These are phyloP conservation scores for Podabrus alpinus DNA, from an alignment of 2,888 invertebrate species.

Conservation along the genomic window DNA sequence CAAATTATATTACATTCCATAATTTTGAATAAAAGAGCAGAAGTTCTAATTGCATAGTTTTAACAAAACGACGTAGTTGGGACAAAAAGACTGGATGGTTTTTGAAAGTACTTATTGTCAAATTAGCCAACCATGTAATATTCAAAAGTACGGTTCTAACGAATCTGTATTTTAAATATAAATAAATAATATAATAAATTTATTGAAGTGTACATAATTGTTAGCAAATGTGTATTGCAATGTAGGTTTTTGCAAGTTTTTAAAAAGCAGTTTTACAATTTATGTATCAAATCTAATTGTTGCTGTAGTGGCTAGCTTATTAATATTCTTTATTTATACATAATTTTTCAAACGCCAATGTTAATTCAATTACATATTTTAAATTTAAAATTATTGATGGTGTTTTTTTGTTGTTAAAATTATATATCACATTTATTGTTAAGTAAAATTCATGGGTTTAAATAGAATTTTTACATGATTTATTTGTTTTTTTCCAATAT, in stretches of 20 bases:
- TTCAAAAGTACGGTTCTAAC: not conserved
- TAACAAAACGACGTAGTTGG: not conserved
- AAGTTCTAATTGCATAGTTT: not conserved
- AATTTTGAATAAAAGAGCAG: not conserved
- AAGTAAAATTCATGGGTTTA: slow-evolving; percentile 48
- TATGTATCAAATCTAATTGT: slow-evolving; percentile 35
- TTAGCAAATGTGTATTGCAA: slow-evolving; percentile 40
- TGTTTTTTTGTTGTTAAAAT: slow-evolving; percentile 44
- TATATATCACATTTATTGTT: slow-evolving; percentile 50
- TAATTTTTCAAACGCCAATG: slow-evolving; percentile 2
- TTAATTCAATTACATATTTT: slow-evolving; percentile 8
- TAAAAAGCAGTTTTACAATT: slow-evolving; percentile 45
- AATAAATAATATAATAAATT: not conserved
- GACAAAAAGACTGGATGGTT: not conserved
- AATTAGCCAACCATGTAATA: not conserved
- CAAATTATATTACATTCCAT: not conserved
- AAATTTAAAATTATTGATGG: slow-evolving; percentile 39
- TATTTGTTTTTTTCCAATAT: not conserved
- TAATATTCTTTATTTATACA: not conserved
- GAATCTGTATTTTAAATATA: not conserved
- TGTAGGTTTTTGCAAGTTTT: slow-evolving; percentile 42
- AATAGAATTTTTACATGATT: slow-evolving; percentile 34
- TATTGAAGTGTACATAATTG: slow-evolving; percentile 41
- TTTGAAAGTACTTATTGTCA: not conserved
- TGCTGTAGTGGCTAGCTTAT: slow-evolving; percentile 6